phyloP scores from a whole-genome alignment of 2,888 invertebrate genomes.

The Oligia strigilis region DNA sequence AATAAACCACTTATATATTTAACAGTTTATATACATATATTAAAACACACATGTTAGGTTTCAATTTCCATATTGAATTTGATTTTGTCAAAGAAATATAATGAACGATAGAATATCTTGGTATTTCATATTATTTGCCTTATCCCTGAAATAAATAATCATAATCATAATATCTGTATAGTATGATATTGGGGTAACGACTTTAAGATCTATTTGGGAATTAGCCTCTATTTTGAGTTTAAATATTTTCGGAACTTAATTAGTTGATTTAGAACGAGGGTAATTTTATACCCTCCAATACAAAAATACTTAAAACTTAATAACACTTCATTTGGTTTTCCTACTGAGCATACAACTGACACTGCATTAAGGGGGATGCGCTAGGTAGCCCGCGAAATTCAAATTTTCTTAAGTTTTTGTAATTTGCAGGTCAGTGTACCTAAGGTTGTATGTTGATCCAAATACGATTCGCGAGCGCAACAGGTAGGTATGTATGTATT shows the following conservation, averaged over 20 bases:
- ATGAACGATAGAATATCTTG: neutral
- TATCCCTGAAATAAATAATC: neutral
- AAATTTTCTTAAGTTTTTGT: too few relatives aligned
- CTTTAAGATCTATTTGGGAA: neutral
- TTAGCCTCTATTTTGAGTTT: neutral
- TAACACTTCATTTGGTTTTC: too few relatives aligned
- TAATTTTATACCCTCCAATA: neutral
- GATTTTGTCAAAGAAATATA: neutral
- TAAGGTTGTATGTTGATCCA: too few relatives aligned
- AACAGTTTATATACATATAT: neutral
- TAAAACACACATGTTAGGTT: neutral
- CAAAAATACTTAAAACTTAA: too few relatives aligned
- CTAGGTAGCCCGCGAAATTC: too few relatives aligned
- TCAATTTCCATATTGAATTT: neutral
- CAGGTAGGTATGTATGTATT: too few relatives aligned
- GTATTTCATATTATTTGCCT: neutral
- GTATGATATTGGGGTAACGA: neutral
- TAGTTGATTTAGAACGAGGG: neutral
- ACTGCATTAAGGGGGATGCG: too few relatives aligned
- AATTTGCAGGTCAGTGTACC: too few relatives aligned
- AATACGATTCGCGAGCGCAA: too few relatives aligned
- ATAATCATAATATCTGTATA: neutral
- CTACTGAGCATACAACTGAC: too few relatives aligned
- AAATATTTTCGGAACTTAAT: neutral
- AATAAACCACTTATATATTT: neutral